Evolutionary conservation across 2,888 invertebrate genomes (phyloP).

Genomic region (Nymphalis polychloros): DNA sequence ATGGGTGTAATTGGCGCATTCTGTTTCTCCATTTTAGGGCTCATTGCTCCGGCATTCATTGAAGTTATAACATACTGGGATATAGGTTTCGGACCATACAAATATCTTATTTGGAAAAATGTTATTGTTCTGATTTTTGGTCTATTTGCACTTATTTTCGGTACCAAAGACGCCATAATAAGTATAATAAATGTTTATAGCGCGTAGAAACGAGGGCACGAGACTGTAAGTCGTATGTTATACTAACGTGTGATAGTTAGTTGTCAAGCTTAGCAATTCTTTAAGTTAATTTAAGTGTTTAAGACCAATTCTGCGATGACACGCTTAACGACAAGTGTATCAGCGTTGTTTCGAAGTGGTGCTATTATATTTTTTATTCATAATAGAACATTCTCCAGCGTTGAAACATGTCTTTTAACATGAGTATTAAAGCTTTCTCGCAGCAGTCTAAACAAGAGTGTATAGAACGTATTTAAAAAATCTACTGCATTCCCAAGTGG

Average conservation of each 20-base stretch:
- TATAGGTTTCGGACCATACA: conserved; percentile 86
- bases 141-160: conserved; percentile 89
- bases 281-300: conserved; percentile 24
- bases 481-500: conserved; percentile 64
- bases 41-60: conserved; percentile 92
- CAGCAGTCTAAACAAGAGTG: conserved; percentile 15
- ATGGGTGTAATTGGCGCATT: conserved; percentile 96
- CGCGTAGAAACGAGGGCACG: not conserved
- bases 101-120: conserved; percentile 91
- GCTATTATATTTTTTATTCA: conserved; percentile 31
- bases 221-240: not conserved
- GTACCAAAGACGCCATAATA: conserved; percentile 75
- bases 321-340: conserved; percentile 21
- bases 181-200: conserved; percentile 45
- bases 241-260: conserved; percentile 22
- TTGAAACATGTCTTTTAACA: conserved; percentile 9
- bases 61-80: conserved; percentile 94
- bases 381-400: conserved; percentile 26
- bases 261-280: conserved; percentile 16
- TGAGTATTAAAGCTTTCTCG: conserved; percentile 16
- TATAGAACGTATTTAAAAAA: conserved; percentile 43
- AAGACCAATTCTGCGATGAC: conserved; percentile 13
- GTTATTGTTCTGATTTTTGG: conserved; percentile 88
- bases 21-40: conserved; percentile 94
- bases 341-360: conserved; percentile 33